Conservation (phyloP, 2,888 invertebrate species). For the Lepidocyrtinus sp. region DNA sequence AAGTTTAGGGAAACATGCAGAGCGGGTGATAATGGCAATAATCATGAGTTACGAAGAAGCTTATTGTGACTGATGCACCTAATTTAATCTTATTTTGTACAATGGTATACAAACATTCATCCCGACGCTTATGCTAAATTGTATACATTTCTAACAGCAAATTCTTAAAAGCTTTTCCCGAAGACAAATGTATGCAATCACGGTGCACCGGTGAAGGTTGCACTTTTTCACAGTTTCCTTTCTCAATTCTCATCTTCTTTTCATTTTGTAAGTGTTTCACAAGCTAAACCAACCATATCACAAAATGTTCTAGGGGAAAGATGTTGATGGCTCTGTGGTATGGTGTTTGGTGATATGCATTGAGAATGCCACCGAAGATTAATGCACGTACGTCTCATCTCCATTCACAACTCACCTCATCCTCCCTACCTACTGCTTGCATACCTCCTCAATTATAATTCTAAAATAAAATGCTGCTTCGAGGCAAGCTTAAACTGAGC, state of each 20-base stretch:
- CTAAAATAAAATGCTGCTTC: slow-evolving; percentile 22
- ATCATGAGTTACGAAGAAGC: slow-evolving; percentile 33
- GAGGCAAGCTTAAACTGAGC: slow-evolving; percentile 20
- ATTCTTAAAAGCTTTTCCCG: slow-evolving; percentile 24
- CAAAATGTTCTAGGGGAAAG: slow-evolving; percentile 14
- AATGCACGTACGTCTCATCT: slow-evolving; percentile 23
- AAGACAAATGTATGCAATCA: slow-evolving; percentile 47
- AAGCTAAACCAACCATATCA: slow-evolving; percentile 4
- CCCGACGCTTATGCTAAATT: not conserved
- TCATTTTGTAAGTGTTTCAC: not conserved
- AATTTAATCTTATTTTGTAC: slow-evolving; percentile 31
- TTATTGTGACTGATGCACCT: slow-evolving; percentile 36
- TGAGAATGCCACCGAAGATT: slow-evolving; percentile 21
- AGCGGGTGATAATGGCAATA: slow-evolving; percentile 4
- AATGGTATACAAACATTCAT: not conserved
- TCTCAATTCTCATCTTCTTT: slow-evolving; percentile 19
- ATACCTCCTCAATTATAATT: not conserved
- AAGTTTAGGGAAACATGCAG: not conserved
- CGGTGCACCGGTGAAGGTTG: slow-evolving; percentile 48
- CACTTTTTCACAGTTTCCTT: slow-evolving; percentile 49
- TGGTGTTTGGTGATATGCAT: slow-evolving; percentile 26
- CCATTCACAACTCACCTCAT: slow-evolving; percentile 6
- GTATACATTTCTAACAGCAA: not conserved
- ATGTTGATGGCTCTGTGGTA: slow-evolving; percentile 17
- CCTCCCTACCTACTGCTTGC: not conserved